Base-by-base conservation (phyloP, 2,888 invertebrate species). In the Pinctada fucata region DNA sequence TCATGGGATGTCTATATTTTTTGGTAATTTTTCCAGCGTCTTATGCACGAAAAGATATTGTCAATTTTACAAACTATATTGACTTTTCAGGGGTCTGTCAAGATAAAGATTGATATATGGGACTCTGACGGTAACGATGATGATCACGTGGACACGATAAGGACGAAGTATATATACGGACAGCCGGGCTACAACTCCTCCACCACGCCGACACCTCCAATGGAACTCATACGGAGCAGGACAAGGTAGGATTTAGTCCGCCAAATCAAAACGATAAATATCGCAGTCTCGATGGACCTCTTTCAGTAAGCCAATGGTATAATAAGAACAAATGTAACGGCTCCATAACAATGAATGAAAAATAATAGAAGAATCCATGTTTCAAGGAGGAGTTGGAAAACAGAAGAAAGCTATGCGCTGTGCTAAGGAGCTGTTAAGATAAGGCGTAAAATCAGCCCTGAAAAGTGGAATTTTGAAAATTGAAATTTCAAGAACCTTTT, bases 111-210 rank as follows among this genome's bases (percentile, higher is more conserved):
- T 3, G 83, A 84, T 5, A 81, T 89, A 0, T 85, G 84, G 76
- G 89, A 89, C 79, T 80, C 84, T 71, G 88, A 86, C 48, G 84
- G 83, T 64, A 85, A 85, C 66, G 63, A 52, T 47, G 82, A 88
- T 63, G 89, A 89, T 76, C 83, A 83, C 69, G 88, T 89, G 4
- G 88, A 87, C 70, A 83, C 76, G 48, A 72, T 88, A 16, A 72
- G 79, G 3, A 79, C 82, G 3, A 47, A 76, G 2, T 76, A 65
- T 1, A 85, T 85, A 0, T 73, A 81, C 0, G 51, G 4, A 31
- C 31, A 31, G 13, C 75, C 81, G 3, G 73, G 78, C 50, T 10
- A n/a, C 52, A 48, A 48, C n/a, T 65, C 75, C 6, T 10, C 50
- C n/a, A 45, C 74, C 2, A 52, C 51, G 8, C 13, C 58, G 8